Evolutionary conservation across 2,888 invertebrate species (phyloP).

Genomic region (Tachystola acroxantha): DNA sequence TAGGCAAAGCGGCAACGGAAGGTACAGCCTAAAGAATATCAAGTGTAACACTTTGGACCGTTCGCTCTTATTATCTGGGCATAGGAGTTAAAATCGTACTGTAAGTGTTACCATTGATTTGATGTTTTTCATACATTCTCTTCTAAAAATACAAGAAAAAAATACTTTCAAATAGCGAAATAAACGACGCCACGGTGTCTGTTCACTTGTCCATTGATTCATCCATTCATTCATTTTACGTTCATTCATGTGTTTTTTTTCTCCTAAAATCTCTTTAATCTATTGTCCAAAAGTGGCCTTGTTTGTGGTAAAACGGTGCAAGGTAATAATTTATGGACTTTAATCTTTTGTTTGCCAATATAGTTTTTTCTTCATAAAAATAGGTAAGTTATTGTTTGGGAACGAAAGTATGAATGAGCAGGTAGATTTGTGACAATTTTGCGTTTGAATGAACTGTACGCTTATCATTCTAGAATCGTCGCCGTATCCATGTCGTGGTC

Average conservation of each 20-base stretch:
- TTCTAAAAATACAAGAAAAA: too few species aligned
- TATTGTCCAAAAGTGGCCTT: conserved; percentile 15
- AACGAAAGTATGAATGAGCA: conserved; percentile 12
- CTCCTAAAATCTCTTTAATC: conserved; percentile 29
- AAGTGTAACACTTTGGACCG: too few species aligned
- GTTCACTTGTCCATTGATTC: too few species aligned
- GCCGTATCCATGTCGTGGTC: too few species aligned
- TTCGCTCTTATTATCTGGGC: too few species aligned
- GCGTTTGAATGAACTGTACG: not conserved
- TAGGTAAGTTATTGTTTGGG: too few species aligned
- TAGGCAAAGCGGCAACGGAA: too few species aligned
- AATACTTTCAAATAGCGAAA: conserved; percentile 25
- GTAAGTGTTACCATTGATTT: too few species aligned
- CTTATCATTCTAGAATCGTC: too few species aligned
- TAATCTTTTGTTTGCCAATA: conserved; percentile 18
- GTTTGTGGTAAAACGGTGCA: conserved; percentile 36
- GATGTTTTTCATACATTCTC: too few species aligned
- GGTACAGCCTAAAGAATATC: too few species aligned
- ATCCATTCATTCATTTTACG: conserved; percentile 23
- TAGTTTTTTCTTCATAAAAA: conserved; percentile 6
- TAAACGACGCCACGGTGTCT: conserved; percentile 37
- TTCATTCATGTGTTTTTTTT: conserved; percentile 28
- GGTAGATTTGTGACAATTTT: conserved; percentile 7
- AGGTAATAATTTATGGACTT: conserved; percentile 42
- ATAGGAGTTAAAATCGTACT: too few species aligned